Conservation (phyloP, 2,888 invertebrate genomes). For the Tenthredo mesomela region DNA sequence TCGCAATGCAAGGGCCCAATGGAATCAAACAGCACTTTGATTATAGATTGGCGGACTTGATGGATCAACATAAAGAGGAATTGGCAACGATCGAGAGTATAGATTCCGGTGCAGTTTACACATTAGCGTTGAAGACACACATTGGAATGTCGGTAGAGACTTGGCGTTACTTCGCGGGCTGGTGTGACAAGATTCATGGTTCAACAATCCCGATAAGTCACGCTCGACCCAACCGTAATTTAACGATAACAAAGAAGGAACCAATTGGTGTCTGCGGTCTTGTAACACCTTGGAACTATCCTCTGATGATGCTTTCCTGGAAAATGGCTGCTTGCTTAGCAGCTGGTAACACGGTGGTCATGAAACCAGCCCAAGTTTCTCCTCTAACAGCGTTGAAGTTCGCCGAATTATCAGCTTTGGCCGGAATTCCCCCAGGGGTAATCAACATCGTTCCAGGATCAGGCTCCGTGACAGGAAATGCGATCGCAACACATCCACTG, state of each 20-base stretch:
- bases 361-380: slow-evolving; percentile 96
- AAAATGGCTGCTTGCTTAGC: slow-evolving; percentile 99
- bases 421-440: slow-evolving; percentile 97
- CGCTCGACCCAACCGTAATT: slow-evolving; percentile 93
- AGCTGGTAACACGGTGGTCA: slow-evolving; percentile 97
- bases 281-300: slow-evolving; percentile 99
- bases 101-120: slow-evolving; percentile 98
- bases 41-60: slow-evolving; percentile 92
- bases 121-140: slow-evolving; percentile 96
- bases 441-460: slow-evolving; percentile 95
- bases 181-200: slow-evolving; percentile 98
- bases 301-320: slow-evolving; percentile 99
- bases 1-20: background rate
- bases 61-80: slow-evolving; percentile 97
- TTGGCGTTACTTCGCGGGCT: slow-evolving; percentile 97
- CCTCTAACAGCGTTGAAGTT: slow-evolving; percentile 97
- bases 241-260: slow-evolving; percentile 93
- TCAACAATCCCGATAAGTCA: slow-evolving; percentile 95
- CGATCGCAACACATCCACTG: slow-evolving; percentile 90
- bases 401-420: slow-evolving; percentile 92
- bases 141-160: slow-evolving; percentile 99
- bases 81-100: slow-evolving; percentile 95
- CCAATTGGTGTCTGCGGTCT: slow-evolving; percentile 96
- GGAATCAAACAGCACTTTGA: background rate
- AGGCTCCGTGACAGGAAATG: slow-evolving; percentile 89